phyloP scores from a whole-genome alignment of 2,797 vertebrate species.

The Ceryle rudis region DNA sequence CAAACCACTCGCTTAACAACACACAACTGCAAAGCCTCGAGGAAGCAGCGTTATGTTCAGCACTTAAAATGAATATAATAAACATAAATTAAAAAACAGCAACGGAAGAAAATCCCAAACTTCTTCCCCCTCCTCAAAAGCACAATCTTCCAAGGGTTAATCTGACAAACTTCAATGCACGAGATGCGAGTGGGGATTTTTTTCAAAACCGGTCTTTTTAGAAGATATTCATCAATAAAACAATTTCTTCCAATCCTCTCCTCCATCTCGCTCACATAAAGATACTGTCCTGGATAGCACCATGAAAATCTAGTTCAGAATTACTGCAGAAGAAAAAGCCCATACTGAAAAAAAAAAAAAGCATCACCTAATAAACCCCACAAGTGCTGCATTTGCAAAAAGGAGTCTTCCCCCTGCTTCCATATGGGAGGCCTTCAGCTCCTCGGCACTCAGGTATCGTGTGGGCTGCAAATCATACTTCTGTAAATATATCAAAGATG shows the following conservation, averaged over 20 bases:
- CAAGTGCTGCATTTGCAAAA: not conserved
- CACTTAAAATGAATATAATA: not conserved
- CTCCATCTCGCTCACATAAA: not conserved
- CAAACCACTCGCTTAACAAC: not conserved
- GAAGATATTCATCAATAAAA: not conserved
- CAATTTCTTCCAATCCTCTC: not conserved
- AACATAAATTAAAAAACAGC: not conserved
- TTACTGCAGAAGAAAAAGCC: not conserved
- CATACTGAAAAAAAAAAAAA: not conserved
- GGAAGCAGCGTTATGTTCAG: not conserved
- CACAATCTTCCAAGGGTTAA: not conserved
- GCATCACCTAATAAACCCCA: not conserved
- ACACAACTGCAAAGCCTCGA: not conserved
- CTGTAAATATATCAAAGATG: not conserved
- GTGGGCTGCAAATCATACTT: conserved; percentile 12
- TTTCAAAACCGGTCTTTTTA: not conserved
- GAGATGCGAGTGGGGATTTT: not conserved
- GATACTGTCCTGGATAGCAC: not conserved
- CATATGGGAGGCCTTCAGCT: not conserved
- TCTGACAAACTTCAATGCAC: not conserved
- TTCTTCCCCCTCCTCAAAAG: not conserved
- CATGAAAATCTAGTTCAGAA: not conserved
- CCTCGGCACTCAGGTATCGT: not conserved
- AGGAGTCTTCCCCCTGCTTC: not conserved
- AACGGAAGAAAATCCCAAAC: not conserved